Base-by-base conservation (phyloP, 2,113 vertebrate genomes). In the Propithecus coquereli region DNA sequence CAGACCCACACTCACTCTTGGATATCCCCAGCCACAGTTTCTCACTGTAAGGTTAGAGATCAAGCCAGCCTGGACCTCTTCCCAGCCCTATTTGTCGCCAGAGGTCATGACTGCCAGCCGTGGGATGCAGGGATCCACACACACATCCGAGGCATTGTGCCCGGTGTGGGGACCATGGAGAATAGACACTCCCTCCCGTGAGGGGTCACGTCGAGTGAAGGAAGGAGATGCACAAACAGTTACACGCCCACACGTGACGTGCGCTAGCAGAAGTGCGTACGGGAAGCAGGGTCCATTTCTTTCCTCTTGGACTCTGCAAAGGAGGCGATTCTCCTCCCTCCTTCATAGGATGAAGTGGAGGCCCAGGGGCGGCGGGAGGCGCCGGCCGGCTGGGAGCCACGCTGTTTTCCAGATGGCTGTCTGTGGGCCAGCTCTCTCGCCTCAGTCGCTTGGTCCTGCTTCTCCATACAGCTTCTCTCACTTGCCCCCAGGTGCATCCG, bases 401-500 rank as follows among this genome's bases (percentile, higher is more conserved):
- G 0, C 5, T n/a, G 10, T 40, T 47, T 70, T 65, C 52, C 30
- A 25, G 8, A 16, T 14, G 12, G 1, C 20, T 66, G 76, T 88
- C 32, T 65, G 30, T 23, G 13, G 16, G 16, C 54, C 0, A 8
- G 14, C 32, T 92, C 13, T n/a, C 59, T 18, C 0, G 30, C 8
- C 61, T 52, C 12, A 0, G 5, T 45, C 45, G 30, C 5, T 1
- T 7, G 57, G 40, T 71, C 61, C 14, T 37, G 34, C 92, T 22
- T 66, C 45, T 92, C 23, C 96, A 8, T 14, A 2, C 50, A 80
- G 32, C 66, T 96, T 97, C 85, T 99, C 98, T 82, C 4, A 18
- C 57, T 97, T 98, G 87, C 85, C 97, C 23, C 90, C 66, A 98
- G 0, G 86, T 98, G 98, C 80, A 95, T 98, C 37, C 12, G 30